Conservation (phyloP, 2,888 invertebrate genomes). For the Stramonita haemastoma region DNA sequence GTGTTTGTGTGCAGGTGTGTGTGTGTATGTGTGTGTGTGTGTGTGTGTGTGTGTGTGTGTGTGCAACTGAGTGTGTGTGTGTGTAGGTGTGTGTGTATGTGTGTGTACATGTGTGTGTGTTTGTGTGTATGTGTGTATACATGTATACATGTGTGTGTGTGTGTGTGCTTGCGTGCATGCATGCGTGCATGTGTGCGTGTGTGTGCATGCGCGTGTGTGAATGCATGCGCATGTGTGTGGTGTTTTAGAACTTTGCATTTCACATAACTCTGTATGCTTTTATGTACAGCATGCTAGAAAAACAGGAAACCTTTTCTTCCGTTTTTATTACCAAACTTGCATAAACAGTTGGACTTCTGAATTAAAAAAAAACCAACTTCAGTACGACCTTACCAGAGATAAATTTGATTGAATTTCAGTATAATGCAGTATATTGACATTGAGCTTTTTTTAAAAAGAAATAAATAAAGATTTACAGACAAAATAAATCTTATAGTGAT, state of each 20-base stretch:
- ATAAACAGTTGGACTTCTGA: too few species aligned
- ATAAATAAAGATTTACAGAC: too few species aligned
- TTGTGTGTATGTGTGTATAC: not conserved
- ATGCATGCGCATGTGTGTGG: not conserved
- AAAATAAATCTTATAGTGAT: too few species aligned
- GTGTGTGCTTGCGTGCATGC: too few species aligned
- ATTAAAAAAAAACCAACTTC: too few species aligned
- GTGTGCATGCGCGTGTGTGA: not conserved
- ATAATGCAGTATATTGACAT: too few species aligned
- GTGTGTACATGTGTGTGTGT: not conserved
- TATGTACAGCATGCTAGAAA: not conserved
- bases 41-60: not conserved
- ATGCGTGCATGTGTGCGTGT: not conserved
- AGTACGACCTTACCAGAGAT: too few species aligned
- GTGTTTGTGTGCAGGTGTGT: not conserved
- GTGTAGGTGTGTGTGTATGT: not conserved
- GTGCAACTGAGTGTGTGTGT: not conserved
- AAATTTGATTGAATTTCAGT: too few species aligned
- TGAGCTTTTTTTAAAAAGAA: too few species aligned
- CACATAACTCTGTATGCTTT: not conserved
- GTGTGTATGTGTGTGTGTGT: not conserved
- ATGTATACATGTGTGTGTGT: not conserved
- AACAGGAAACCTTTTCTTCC: too few species aligned
- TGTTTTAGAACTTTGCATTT: not conserved
- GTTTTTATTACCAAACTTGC: too few species aligned